Evolutionary conservation across 1,140 invertebrate genomes (phyloP).

Genomic region (Daktulosphaira vitifoliae): DNA sequence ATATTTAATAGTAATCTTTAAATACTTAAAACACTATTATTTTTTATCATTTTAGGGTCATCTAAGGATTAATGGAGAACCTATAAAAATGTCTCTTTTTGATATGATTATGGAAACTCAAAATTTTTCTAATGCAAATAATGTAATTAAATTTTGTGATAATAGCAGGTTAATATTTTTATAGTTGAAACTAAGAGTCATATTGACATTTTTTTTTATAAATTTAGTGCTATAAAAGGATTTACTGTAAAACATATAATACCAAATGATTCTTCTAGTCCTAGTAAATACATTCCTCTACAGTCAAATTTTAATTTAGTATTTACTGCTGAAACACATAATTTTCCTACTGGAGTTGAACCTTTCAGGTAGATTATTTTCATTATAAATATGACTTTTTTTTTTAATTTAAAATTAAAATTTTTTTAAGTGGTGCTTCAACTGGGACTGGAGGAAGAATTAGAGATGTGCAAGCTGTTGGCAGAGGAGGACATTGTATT

Average conservation of each 20-base stretch:
- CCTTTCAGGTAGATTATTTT: constrained; percentile 56
- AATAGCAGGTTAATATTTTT: constrained; percentile 71
- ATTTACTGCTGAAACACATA: constrained; percentile 97
- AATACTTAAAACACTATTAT: not conserved
- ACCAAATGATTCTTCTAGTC: constrained; percentile 51
- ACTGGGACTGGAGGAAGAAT: constrained; percentile 93
- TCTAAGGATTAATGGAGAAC: constrained; percentile 73
- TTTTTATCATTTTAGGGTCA: constrained; percentile 56
- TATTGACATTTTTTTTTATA: not conserved
- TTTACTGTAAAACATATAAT: constrained; percentile 58
- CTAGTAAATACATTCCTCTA: constrained; percentile 56
- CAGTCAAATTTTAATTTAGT: constrained; percentile 75
- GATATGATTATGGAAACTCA: constrained; percentile 91
- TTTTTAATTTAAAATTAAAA: not conserved
- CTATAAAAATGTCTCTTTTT: constrained; percentile 72
- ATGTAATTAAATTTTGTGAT: constrained; percentile 95
- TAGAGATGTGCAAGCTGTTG: constrained; percentile 88
- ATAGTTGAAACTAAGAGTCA: not conserved
- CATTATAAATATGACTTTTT: not conserved
- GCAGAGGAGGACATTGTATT: constrained; percentile 82
- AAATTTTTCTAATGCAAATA: constrained; percentile 75
- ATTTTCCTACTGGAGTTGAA: constrained; percentile 92
- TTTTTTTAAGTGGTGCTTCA: constrained; percentile 74
- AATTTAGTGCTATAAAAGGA: constrained; percentile 77
- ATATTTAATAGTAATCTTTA: not conserved